Evolutionary conservation across 1,140 invertebrate genomes (phyloP).

Genomic region (Augochlora pura): DNA sequence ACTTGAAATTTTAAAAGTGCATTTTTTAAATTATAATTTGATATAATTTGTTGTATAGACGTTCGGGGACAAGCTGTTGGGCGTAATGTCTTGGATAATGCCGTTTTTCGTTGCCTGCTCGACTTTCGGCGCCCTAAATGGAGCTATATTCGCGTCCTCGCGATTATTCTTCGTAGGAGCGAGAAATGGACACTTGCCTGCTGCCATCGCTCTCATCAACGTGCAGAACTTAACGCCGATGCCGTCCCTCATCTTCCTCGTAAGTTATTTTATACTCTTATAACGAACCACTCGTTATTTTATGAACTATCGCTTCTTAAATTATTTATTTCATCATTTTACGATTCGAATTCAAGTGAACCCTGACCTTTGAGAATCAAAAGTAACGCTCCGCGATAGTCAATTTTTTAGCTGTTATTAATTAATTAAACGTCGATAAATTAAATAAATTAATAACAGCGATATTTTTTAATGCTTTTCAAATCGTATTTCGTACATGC

Average conservation of each 20-base stretch:
- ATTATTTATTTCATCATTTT: too few species aligned
- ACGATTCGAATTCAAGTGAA: too few species aligned
- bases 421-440: too few species aligned
- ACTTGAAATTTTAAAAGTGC: too few species aligned
- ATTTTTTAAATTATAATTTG: too few species aligned
- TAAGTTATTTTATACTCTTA: constrained; percentile 77
- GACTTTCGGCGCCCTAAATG: constrained; percentile 91
- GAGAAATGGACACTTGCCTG: constrained; percentile 93
- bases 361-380: too few species aligned
- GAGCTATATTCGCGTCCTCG: constrained; percentile 94
- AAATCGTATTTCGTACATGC: too few species aligned
- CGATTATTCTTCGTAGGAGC: constrained; percentile 96
- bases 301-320: too few species aligned
- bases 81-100: constrained; percentile 88
- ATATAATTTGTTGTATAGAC: constrained; percentile 81
- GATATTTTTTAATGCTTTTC: too few species aligned
- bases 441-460: too few species aligned
- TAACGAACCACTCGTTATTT: background rate
- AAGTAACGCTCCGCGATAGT: too few species aligned
- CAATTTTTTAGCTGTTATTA: too few species aligned
- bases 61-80: constrained; percentile 88
- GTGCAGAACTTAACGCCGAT: constrained; percentile 90
- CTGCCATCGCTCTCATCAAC: constrained; percentile 91
- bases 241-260: constrained; percentile 92
- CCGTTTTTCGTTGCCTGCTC: constrained; percentile 92